A percentile compares a stretch with the other conserved stretches of the same genome.
These are phyloP conservation scores for Takifugu flavidus DNA, from an alignment of 2,113 vertebrate species.

Conservation along the genomic window DNA sequence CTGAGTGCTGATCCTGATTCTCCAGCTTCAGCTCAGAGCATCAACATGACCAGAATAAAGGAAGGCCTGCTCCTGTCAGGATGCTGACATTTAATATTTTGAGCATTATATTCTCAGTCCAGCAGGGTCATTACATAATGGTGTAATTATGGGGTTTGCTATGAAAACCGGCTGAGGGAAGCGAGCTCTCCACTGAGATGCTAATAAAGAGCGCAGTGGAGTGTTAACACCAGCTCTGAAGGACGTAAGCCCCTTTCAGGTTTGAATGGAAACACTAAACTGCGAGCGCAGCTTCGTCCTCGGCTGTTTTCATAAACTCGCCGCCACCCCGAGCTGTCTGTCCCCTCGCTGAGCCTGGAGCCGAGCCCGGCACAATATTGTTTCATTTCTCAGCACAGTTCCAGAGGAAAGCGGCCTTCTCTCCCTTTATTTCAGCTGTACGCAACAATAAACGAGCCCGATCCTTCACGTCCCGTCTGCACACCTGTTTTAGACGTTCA, in stretches of 20 bases:
- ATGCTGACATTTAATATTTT: slow-evolving; percentile 16
- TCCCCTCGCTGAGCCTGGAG: slow-evolving; percentile 37
- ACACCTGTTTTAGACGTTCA: no score
- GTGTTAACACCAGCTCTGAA: slow-evolving; percentile 32
- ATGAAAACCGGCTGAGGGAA: slow-evolving; percentile 49
- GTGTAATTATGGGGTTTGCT: slow-evolving; percentile 47
- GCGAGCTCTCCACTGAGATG: slow-evolving; percentile 30
- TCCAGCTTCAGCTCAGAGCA: slow-evolving; percentile 14
- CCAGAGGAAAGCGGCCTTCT: slow-evolving; percentile 27
- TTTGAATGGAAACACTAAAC: slow-evolving; percentile 28
- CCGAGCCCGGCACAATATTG: slow-evolving; percentile 51
- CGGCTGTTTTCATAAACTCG: slow-evolving; percentile 63
- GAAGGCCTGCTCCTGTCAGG: slow-evolving; percentile 6
- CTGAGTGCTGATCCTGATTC: neutral
- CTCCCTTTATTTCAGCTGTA: neutral
- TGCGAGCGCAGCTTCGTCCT: slow-evolving; percentile 39
- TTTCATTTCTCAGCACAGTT: slow-evolving; percentile 46
- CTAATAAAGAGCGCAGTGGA: slow-evolving; percentile 20
- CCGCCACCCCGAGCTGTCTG: slow-evolving; percentile 24
- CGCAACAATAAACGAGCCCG: no score
- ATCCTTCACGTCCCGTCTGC: no score
- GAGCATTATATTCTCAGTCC: slow-evolving; percentile 26
- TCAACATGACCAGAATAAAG: neutral
- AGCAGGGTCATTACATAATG: slow-evolving; percentile 38
- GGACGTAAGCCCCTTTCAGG: slow-evolving; percentile 42